Base-by-base conservation (phyloP, 2,888 invertebrate genomes). In the Pantelozetes paolii region DNA sequence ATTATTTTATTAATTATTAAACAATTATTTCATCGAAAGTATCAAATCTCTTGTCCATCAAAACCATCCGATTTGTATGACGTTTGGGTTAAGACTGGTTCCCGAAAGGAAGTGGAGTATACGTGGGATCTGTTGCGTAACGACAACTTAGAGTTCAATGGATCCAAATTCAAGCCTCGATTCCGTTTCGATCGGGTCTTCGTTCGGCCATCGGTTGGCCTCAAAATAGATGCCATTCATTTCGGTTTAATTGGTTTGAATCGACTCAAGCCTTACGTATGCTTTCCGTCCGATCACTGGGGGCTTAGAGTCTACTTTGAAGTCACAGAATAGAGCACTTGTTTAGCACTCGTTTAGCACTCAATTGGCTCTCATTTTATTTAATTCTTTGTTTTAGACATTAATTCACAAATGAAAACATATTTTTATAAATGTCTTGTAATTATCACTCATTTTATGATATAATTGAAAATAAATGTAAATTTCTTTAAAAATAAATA, bases 71-170 rank as follows among this genome's bases (percentile, higher is more conserved):
- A 81, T 28, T 78, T 85, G 50, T 78, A 79, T 62, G 86, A 86
- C 78, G 67, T 86, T 2, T 87, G 87, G 87, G 81, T 83, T 64
- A 79, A 81, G 6, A 85, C 85, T 70, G 87, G 87, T 0, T 80
- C 82, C n/a, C 81, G 85, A 9, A 80, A 80, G 69, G 84, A 84
- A 76, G 83, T 83, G 26, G 80, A 83, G 72, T 87, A 82, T 79
- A 87, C 87, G 0, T 87, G 87, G 86, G 87, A 87, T 80, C 82
- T 82, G 74, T 80, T 78, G n/a, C 79, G 84, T 48, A 87, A 87
- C 79, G 84, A 85, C 77, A 87, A 87, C 79, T 81, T 77, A 2
- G 42, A 74, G n/a, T 76, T 40, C 30, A 75, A 75, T 59, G 75
- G 69, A 5, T 76, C 73, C 57, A 77, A 87, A 87, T 79, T 81